Base-by-base conservation (phyloP, 2,797 vertebrate species). In the Xyrichtys novacula region DNA sequence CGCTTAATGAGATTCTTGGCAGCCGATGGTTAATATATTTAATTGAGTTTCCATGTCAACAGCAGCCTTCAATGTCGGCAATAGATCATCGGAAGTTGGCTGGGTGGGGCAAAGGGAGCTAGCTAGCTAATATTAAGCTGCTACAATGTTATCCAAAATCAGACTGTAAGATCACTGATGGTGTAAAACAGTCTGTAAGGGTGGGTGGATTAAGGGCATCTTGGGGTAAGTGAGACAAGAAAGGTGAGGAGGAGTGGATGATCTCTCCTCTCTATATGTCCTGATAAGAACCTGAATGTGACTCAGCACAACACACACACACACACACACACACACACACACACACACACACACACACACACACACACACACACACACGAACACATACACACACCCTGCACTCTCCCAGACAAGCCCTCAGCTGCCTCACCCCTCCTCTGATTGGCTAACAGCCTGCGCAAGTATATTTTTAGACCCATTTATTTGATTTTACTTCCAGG, bases 221-320 rank as follows among this genome's bases (percentile, higher is more conserved):
- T 23, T 22, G n/a, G 10, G 9, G 40, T 15, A 14, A 40, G 17
- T 2, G 22, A 5, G 34, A 29, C 23, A 5, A 14, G 10, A 20
- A 29, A 17, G 36, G 36, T 16, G 6, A 38, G 16, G 22, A 26
- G 23, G 53, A 38, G 7, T 4, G 3, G 15, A 26, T 17, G 7
- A 8, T 17, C n/a, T 20, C 23, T 22, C 16, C 23, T 15, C 31
- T 25, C 8, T 43, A 1, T 5, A 6, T 36, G 61, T 71, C 71
- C 69, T 59, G 32, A 17, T 48, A 58, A 26, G 29, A 65, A 65
- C 65, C 29, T 25, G 32, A 50, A 17, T 17, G 44, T 84, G 81
- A 87, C 79, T 83, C 83, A 87, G 81, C 83, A 77, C 9, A 65
- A 79, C 16, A 48, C 46, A 57, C 46, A 63, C 66, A 48, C 64